phyloP scores from a whole-genome alignment of 2,797 vertebrate species.

The Harpagifer antarcticus region DNA sequence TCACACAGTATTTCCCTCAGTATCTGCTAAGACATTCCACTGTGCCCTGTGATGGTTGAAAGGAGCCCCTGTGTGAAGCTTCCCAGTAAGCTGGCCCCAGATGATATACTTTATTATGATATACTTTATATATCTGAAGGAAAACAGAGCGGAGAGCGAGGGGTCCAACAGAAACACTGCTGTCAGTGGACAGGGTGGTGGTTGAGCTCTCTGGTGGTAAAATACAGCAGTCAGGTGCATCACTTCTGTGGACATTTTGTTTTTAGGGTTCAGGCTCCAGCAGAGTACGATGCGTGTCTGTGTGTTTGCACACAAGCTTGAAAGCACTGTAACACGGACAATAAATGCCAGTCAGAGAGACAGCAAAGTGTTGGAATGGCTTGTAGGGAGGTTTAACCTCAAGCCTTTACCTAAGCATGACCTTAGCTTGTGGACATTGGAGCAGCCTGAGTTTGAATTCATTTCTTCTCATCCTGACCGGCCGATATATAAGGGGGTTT shows the following conservation, averaged over 20 bases:
- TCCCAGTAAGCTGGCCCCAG: conserved; percentile 27
- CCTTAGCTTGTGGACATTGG: conserved; percentile 48
- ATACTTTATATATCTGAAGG: too few species aligned
- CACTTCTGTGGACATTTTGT: conserved; percentile 13
- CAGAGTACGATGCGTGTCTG: conserved; percentile 22
- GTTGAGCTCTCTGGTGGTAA: conserved; percentile 21
- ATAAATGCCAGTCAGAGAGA: conserved; percentile 39
- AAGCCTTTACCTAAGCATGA: conserved; percentile 29
- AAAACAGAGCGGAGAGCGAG: conserved; percentile 30
- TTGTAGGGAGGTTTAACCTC: conserved; percentile 1
- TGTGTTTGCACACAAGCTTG: conserved; percentile 38
- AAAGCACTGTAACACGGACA: conserved; percentile 27
- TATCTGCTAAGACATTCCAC: conserved; percentile 28
- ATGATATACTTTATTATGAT: too few species aligned
- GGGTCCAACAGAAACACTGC: conserved; percentile 57
- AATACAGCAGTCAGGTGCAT: conserved; percentile 37
- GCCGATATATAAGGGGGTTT: conserved; percentile 32
- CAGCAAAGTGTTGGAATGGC: conserved; percentile 13
- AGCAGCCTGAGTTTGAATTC: conserved; percentile 23
- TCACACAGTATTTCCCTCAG: conserved; percentile 1
- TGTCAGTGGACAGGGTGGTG: conserved; percentile 39
- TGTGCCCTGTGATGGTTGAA: conserved; percentile 22
- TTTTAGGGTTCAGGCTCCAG: conserved; percentile 15
- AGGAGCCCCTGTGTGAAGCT: conserved; percentile 26
- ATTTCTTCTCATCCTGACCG: conserved; percentile 40